phyloP scores from a whole-genome alignment of 2,888 invertebrate genomes.

The Ornithoptera alexandrae region DNA sequence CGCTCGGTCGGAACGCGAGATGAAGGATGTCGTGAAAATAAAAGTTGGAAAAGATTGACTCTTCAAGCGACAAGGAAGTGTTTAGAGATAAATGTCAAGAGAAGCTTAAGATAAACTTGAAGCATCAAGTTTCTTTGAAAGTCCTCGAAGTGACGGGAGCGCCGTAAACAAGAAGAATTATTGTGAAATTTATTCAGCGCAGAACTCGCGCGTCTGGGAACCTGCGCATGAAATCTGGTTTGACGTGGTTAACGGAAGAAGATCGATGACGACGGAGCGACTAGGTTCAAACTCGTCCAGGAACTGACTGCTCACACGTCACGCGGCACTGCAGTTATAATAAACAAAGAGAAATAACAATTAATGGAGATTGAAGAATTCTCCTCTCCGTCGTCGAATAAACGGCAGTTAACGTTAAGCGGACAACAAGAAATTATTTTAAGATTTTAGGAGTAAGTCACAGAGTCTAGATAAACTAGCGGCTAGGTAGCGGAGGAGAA shows the following conservation, averaged over 20 bases:
- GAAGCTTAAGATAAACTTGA: not conserved
- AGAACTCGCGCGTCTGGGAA: slow-evolving; percentile 5
- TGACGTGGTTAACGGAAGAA: slow-evolving; percentile 24
- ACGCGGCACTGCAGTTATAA: too few relatives aligned
- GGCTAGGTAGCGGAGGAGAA: slow-evolving; percentile 35
- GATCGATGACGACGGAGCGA: slow-evolving; percentile 15
- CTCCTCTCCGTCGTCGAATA: too few relatives aligned
- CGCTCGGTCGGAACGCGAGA: too few relatives aligned
- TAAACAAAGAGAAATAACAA: too few relatives aligned
- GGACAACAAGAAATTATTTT: not conserved
- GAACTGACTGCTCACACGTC: slow-evolving; percentile 6
- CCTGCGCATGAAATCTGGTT: slow-evolving; percentile 15
- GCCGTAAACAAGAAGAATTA: slow-evolving; percentile 9
- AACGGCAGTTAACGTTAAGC: too few relatives aligned
- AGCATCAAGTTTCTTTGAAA: not conserved
- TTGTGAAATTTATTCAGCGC: not conserved
- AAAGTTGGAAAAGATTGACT: too few relatives aligned
- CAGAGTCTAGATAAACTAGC: slow-evolving; percentile 16
- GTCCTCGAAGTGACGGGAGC: not conserved
- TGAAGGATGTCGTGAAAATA: too few relatives aligned
- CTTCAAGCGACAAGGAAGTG: too few relatives aligned
- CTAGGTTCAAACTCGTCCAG: slow-evolving; percentile 17
- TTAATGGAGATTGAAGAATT: too few relatives aligned
- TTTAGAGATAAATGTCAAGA: too few relatives aligned
- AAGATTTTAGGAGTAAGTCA: slow-evolving; percentile 16